Conservation (phyloP, 2,888 invertebrate genomes). For the Acrobasis repandana region DNA sequence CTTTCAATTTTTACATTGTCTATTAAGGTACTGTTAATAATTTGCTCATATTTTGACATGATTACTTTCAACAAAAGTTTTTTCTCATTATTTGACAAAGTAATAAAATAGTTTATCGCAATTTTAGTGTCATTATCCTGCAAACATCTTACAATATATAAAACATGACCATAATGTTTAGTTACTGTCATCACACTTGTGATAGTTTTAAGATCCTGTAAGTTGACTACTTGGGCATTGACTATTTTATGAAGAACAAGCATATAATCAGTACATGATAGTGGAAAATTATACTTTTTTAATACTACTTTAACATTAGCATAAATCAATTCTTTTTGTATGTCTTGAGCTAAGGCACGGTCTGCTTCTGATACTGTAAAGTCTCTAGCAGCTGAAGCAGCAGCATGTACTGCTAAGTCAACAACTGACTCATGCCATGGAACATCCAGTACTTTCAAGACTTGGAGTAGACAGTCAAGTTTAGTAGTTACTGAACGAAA, state of each 20-base stretch:
- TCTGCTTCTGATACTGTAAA: slow-evolving; percentile 68
- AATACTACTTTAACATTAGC: slow-evolving; percentile 72
- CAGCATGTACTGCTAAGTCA: slow-evolving; percentile 60
- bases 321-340: slow-evolving; percentile 70
- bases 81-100: slow-evolving; percentile 53
- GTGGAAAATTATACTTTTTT: slow-evolving; percentile 74
- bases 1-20: slow-evolving; percentile 54
- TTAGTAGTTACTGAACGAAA: slow-evolving; percentile 63
- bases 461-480: slow-evolving; percentile 69
- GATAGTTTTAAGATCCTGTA: slow-evolving; percentile 64
- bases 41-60: slow-evolving; percentile 68
- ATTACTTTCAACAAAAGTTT: slow-evolving; percentile 57
- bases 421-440: slow-evolving; percentile 66
- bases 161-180: slow-evolving; percentile 57
- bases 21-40: slow-evolving; percentile 47
- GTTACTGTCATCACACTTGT: slow-evolving; percentile 57
- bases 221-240: slow-evolving; percentile 52
- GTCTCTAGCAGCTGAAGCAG: slow-evolving; percentile 59
- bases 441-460: slow-evolving; percentile 71
- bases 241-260: slow-evolving; percentile 69
- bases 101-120: slow-evolving; percentile 64
- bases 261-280: slow-evolving; percentile 65
- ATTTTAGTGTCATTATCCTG: slow-evolving; percentile 62
- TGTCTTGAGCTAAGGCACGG: slow-evolving; percentile 59
- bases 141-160: slow-evolving; percentile 69